phyloP scores from a whole-genome alignment of 1,140 invertebrate genomes.

The Drosophila sulfurigaster region DNA sequence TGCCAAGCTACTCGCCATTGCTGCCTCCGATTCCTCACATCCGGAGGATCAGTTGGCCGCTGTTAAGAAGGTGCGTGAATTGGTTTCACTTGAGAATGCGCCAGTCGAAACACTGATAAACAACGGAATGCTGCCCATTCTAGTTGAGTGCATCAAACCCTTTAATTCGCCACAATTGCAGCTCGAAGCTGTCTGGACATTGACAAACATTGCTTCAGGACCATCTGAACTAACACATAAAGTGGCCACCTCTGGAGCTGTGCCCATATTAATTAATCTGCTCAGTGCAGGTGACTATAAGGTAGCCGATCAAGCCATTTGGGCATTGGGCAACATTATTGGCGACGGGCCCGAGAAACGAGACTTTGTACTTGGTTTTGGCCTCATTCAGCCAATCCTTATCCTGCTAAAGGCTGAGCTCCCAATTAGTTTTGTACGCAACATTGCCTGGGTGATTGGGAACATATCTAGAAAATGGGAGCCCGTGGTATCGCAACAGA shows the following conservation, averaged over 20 bases:
- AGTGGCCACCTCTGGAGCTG: neutral
- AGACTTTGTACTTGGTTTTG: neutral
- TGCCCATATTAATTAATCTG: neutral
- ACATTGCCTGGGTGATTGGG: neutral
- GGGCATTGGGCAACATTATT: slow-evolving; percentile 1
- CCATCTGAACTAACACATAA: neutral
- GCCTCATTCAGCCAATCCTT: neutral
- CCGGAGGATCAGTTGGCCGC: neutral
- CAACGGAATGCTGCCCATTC: neutral
- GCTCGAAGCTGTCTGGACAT: neutral
- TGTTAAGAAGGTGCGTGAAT: neutral
- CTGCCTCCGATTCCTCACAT: neutral
- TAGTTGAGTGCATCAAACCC: neutral
- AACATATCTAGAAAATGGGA: neutral
- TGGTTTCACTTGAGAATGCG: neutral
- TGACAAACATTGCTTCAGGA: neutral
- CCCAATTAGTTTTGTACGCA: neutral
- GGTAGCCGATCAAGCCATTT: neutral
- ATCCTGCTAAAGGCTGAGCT: neutral
- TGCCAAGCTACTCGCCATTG: neutral
- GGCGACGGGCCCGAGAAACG: neutral
- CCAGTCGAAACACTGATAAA: neutral
- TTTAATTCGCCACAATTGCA: neutral
- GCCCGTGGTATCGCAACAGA: neutral
- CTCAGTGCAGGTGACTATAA: neutral